Conservation (phyloP, 2,113 vertebrate genomes). For the Ahaetulla prasina region DNA sequence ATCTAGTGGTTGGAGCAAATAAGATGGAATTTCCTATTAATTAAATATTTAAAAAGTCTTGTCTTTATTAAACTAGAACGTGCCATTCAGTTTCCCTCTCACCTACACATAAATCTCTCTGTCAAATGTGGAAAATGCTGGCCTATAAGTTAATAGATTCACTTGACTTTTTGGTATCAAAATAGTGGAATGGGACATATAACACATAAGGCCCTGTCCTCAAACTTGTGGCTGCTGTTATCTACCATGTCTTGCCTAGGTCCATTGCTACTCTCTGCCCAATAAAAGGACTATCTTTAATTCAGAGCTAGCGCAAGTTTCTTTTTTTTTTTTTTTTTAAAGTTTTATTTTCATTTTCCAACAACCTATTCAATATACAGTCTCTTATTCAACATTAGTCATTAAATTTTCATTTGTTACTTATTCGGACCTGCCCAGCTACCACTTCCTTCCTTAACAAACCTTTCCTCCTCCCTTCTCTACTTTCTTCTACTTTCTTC, state of each 20-base stretch:
- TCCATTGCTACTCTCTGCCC: background rate
- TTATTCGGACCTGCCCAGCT: too few species aligned
- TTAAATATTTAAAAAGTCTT: background rate
- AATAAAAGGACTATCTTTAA: background rate
- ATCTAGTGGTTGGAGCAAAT: background rate
- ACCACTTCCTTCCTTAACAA: too few species aligned
- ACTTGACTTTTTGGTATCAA: background rate
- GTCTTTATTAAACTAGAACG: background rate
- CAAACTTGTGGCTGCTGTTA: background rate
- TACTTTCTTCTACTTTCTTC: too few species aligned
- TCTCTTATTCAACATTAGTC: too few species aligned
- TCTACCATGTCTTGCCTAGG: background rate
- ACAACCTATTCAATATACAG: too few species aligned
- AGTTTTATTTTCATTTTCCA: too few species aligned
- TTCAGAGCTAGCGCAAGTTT: background rate
- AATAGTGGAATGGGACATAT: background rate
- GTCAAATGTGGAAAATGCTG: background rate
- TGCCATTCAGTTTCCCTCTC: background rate
- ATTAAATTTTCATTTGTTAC: too few species aligned
- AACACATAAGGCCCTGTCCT: background rate
- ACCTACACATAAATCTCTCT: background rate
- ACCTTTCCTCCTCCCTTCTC: too few species aligned
- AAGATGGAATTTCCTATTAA: background rate
- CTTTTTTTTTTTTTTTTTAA: too few species aligned
- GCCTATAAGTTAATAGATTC: background rate